Conservation (phyloP, 1,140 invertebrate species). For the Metaphire vulgaris region DNA sequence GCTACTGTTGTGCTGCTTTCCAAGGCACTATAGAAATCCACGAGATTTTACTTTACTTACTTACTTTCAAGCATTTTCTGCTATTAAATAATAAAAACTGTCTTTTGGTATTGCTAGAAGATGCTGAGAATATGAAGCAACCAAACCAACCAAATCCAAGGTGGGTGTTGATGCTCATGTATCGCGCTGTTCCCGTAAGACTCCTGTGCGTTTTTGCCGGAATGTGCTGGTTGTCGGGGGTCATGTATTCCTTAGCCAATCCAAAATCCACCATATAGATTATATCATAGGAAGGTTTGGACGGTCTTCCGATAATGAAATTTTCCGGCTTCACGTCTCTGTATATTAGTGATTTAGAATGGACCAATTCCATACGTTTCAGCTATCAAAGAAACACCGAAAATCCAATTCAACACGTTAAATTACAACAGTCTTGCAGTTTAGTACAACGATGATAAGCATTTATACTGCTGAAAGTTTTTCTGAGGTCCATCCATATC, state of each 20-base stretch:
- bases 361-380: constrained; percentile 20
- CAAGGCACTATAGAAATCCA: no score
- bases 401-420: no score
- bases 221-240: constrained; percentile 29
- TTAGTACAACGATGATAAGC: no score
- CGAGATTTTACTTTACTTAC: no score
- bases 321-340: constrained; percentile 45
- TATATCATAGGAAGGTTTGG: background rate
- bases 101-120: no score
- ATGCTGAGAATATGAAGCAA: no score
- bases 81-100: no score
- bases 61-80: no score
- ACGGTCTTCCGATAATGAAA: constrained; percentile 38
- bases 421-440: no score
- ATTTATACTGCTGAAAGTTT: no score
- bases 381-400: constrained; percentile 8
- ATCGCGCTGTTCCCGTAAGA: constrained; percentile 39
- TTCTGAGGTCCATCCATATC: no score
- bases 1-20: no score
- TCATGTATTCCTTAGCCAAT: constrained; percentile 53
- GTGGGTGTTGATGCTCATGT: constrained; percentile 33
- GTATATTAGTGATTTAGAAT: constrained; percentile 33
- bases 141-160: constrained; percentile 61
- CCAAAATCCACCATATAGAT: constrained; percentile 57
- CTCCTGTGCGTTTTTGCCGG: constrained; percentile 39